Percentiles rank a stretch among this genome's conserved stretches.
phyloP scores from a whole-genome alignment of 2,888 invertebrate genomes.

The Melinaea marsaeus region DNA sequence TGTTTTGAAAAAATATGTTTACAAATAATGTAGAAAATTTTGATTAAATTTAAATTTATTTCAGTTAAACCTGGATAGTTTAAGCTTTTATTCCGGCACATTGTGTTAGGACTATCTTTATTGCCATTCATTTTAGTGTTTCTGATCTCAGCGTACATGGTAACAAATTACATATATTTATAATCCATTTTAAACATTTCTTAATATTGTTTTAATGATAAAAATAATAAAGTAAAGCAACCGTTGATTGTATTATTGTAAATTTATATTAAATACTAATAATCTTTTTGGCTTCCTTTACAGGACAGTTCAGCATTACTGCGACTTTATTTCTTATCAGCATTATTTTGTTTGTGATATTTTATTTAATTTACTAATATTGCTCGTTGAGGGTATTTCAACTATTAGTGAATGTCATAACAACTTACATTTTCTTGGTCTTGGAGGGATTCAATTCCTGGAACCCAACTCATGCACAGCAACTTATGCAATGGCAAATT shows the following conservation, averaged over 20 bases:
- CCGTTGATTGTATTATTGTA: background rate
- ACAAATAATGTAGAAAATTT: too few species aligned
- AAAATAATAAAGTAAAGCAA: too few species aligned
- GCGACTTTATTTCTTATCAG: background rate
- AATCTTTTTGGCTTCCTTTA: background rate
- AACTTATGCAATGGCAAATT: too few species aligned
- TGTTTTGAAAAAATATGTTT: too few species aligned
- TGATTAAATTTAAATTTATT: too few species aligned
- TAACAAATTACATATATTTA: background rate
- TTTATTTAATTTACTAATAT: background rate
- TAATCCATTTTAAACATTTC: background rate
- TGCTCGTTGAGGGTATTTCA: background rate
- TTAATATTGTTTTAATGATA: too few species aligned
- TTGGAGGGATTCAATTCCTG: too few species aligned
- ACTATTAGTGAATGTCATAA: background rate
- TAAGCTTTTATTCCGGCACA: too few species aligned
- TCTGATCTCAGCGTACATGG: background rate
- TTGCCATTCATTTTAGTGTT: background rate
- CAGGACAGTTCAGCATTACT: background rate
- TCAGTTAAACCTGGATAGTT: background rate
- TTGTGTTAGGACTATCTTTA: too few species aligned
- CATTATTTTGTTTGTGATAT: background rate
- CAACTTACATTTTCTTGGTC: background rate
- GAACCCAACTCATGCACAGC: too few species aligned
- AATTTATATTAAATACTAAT: too few species aligned